Evolutionary conservation across 1,140 invertebrate species (phyloP).

Genomic region (Zaprionus davidi): DNA sequence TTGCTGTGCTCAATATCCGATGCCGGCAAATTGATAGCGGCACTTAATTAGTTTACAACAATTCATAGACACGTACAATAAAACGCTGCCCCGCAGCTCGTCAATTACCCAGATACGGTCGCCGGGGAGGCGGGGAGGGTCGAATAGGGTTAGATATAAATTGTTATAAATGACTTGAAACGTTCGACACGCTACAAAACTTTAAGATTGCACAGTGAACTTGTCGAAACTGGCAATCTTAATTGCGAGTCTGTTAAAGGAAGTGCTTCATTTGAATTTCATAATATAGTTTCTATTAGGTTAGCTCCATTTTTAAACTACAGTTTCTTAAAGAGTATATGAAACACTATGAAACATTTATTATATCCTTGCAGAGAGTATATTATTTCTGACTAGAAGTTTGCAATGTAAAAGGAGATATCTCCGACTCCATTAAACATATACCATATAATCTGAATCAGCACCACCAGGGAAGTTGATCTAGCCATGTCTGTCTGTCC

Average conservation of each 20-base stretch:
- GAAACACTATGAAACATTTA: too few species aligned
- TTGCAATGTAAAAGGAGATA: too few species aligned
- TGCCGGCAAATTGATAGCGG: slow-evolving; percentile 63
- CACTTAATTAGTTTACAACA: slow-evolving; percentile 66
- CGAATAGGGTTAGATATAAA: slow-evolving; percentile 26
- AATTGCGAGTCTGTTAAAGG: background rate
- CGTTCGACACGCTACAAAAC: slow-evolving; percentile 1
- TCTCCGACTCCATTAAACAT: too few species aligned
- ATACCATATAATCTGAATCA: too few species aligned
- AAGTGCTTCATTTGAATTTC: too few species aligned
- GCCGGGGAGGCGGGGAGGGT: background rate
- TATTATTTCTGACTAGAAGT: too few species aligned
- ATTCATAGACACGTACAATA: slow-evolving; percentile 41
- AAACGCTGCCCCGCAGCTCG: slow-evolving; percentile 27
- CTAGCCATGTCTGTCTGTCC: too few species aligned
- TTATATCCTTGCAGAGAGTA: too few species aligned
- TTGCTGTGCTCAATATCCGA: slow-evolving; percentile 50
- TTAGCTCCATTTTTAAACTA: background rate
- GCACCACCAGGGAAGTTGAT: too few species aligned
- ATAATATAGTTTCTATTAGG: too few species aligned
- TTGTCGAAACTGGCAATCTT: background rate
- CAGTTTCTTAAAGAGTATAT: too few species aligned
- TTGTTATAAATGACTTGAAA: slow-evolving; percentile 13
- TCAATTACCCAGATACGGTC: slow-evolving; percentile 30
- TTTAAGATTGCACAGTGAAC: slow-evolving; percentile 1